Evolutionary conservation across 2,113 vertebrate species (phyloP).

Genomic region (Thryonomys swinderianus): DNA sequence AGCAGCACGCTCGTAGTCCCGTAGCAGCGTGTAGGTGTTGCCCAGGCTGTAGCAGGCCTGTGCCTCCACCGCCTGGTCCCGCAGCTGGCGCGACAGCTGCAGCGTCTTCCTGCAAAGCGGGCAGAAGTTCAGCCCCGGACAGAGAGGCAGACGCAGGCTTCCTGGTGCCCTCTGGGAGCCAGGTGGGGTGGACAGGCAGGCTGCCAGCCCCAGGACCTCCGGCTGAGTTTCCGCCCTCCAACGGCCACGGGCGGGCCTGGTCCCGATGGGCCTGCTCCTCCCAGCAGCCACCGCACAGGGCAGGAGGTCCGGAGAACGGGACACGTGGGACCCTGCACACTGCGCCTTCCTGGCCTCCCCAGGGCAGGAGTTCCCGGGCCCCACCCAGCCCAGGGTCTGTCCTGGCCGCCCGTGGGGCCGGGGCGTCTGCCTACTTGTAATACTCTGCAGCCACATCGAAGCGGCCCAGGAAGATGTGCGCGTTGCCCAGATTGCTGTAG

Average conservation of each 20-base stretch:
- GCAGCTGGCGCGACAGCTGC: conserved; percentile 95
- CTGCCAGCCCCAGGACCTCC: neutral
- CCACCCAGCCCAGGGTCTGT: neutral
- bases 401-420: neutral
- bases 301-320: neutral
- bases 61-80: conserved; percentile 97
- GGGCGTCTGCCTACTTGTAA: conserved; percentile 91
- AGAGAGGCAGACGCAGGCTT: neutral
- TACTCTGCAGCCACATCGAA: conserved; percentile 95
- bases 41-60: conserved; percentile 99
- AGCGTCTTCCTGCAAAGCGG: conserved; percentile 91
- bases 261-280: neutral
- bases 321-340: rapidly evolving
- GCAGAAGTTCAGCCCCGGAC: neutral
- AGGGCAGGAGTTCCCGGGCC: neutral
- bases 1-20: conserved; percentile 93
- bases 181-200: rapidly evolving
- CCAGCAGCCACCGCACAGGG: neutral
- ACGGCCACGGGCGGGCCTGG: neutral
- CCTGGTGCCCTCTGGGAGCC: neutral
- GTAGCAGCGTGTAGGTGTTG: conserved; percentile 96
- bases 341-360: neutral
- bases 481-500: conserved; percentile 98
- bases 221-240: neutral
- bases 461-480: conserved; percentile 96